Base-by-base conservation (phyloP, 2,797 vertebrate species). In the Gymnocypris eckloni region DNA sequence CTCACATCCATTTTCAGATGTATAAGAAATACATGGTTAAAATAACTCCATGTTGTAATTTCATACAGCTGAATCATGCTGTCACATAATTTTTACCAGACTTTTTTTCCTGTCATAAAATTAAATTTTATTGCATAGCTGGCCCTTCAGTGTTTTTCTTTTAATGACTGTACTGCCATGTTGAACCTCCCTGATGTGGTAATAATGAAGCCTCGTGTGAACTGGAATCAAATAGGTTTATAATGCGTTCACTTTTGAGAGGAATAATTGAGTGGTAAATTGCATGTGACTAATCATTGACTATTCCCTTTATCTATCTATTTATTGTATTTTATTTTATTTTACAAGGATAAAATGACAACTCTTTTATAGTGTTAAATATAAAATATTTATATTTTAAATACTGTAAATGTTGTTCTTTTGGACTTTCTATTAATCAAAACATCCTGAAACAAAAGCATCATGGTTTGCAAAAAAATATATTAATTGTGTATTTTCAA, bases 1-100 rank as follows among this genome's bases (percentile, higher is more conserved):
- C 69, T 25, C n/a, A 16, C 50, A 70, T 61, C 33, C 43, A 25
- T 18, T 73, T 73, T 72, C 48, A 8, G 13, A 73, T 20, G 33
- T n/a, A 70, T 54, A 48, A 70, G 22, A 56, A 67, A 70, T 25
- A 16, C 7, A 39, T 64, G 70, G 41, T n/a, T 82, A 73, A 73
- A 71, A 33, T 13, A 71, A 56, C 52, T 3, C 9, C 22, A 54
- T 6, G 18, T 69, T 70, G 64, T 69, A 52, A 70, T 39, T 70
- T 22, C 66, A 59, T 20, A 67, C 18, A 28, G 59, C 79, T 80
- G 43, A 67, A 67, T 67, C 18, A 80, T 25, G 18, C 69, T 70
- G 37, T 67, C 41, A 50, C 25, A 39, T 80, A 80, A 41, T 71
- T 39, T 70, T 37, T 15, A 66, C 28, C 37, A 66, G n/a, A 66